Evolutionary conservation across 2,113 vertebrate genomes (phyloP).

Genomic region (Oxyruncus cristatus): DNA sequence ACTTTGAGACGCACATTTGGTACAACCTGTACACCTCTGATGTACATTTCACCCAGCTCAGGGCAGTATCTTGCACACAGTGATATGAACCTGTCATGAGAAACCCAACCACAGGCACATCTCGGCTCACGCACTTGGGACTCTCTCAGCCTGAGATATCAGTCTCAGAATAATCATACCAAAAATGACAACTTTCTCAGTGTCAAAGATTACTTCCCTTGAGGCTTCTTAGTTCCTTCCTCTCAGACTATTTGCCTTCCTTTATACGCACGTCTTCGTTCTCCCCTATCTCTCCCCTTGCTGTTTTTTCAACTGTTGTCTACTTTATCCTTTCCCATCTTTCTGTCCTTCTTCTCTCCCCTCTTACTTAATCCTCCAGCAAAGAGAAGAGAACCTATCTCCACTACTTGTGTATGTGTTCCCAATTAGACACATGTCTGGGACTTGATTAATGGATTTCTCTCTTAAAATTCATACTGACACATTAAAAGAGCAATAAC

Average conservation of each 20-base stretch:
- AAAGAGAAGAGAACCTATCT: not conserved
- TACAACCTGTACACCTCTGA: not conserved
- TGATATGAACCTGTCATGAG: not conserved
- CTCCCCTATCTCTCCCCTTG: not conserved
- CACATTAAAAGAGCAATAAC: not conserved
- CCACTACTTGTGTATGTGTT: not conserved
- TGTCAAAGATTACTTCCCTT: slow-evolving; percentile 24
- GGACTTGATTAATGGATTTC: not conserved
- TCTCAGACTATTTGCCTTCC: not conserved
- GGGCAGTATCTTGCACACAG: not conserved
- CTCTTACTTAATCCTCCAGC: not conserved
- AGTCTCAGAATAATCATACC: slow-evolving; percentile 1
- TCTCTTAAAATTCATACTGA: not conserved
- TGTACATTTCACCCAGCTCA: not conserved
- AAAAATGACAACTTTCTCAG: slow-evolving; percentile 9
- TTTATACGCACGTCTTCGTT: not conserved
- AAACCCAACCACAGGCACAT: not conserved
- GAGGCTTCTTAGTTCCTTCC: slow-evolving; percentile 32
- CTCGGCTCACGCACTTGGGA: not conserved
- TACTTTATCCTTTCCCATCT: not conserved
- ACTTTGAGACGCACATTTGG: accelerated
- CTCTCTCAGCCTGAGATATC: not conserved
- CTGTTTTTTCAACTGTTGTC: not conserved
- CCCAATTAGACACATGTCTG: not conserved
- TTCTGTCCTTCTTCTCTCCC: not conserved